A percentile compares a stretch with the other conserved stretches of the same genome.
These are phyloP conservation scores for Agapornis canus DNA, from an alignment of 2,797 vertebrate species.

Conservation along the genomic window DNA sequence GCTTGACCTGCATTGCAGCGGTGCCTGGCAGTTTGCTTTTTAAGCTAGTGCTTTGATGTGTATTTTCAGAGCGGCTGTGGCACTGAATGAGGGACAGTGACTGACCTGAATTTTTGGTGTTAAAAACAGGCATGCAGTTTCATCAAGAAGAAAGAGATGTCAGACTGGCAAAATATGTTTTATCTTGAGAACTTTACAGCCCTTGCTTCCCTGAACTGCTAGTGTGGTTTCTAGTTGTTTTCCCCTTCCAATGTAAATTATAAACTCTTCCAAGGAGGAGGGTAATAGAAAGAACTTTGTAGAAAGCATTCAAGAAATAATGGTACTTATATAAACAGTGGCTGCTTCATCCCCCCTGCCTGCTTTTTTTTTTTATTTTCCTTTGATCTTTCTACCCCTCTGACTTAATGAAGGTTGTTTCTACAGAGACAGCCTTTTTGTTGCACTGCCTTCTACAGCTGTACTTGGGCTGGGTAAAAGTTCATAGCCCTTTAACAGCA, in stretches of 20 bases:
- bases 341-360: neutral
- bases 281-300: neutral
- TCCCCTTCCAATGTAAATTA: neutral
- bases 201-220: neutral
- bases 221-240: neutral
- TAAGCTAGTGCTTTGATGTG: neutral
- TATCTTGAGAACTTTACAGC: neutral
- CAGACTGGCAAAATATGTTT: neutral
- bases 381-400: neutral
- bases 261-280: neutral
- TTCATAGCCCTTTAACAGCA: neutral
- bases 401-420: neutral
- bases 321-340: neutral
- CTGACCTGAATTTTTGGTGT: conserved; percentile 12
- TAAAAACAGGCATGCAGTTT: neutral
- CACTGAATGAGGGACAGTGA: neutral
- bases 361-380: too few species aligned
- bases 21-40: neutral
- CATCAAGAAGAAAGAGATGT: neutral
- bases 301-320: neutral
- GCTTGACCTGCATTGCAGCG: neutral
- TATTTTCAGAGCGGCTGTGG: neutral
- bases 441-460: neutral
- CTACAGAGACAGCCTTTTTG: neutral
- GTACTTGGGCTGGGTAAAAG: neutral